A percentile compares a stretch with the other conserved stretches of the same genome.
These are phyloP conservation scores for Odontesthes bonariensis DNA, from an alignment of 2,113 vertebrate genomes.

Conservation along the genomic window DNA sequence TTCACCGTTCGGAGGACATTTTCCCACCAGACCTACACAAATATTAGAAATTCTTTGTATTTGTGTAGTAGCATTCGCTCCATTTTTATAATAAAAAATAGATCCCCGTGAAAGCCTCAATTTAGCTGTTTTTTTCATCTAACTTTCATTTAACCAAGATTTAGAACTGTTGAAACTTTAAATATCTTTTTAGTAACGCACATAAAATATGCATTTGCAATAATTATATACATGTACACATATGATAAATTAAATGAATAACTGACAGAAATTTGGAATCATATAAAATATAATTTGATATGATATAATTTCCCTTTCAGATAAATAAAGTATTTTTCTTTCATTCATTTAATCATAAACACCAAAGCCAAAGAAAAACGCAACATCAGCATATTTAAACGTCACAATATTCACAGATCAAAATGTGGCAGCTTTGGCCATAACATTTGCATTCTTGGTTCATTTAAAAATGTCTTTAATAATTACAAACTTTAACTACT, in stretches of 20 bases:
- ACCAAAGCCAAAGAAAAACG: too few species aligned
- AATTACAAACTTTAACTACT: background rate
- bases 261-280: background rate
- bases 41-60: background rate
- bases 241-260: background rate
- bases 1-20: slow-evolving; percentile 59
- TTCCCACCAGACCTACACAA: slow-evolving; percentile 60
- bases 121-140: background rate
- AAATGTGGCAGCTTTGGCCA: background rate
- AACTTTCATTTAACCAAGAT: background rate
- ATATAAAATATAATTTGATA: too few species aligned
- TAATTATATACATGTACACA: background rate
- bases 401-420: background rate
- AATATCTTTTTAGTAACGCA: background rate
- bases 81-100: slow-evolving; percentile 1
- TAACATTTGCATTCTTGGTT: background rate
- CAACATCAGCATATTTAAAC: background rate
- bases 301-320: too few species aligned
- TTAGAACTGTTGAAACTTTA: background rate
- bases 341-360: too few species aligned
- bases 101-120: background rate
- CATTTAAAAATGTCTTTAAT: background rate
- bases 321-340: too few species aligned
- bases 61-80: too few species aligned
- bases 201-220: background rate